A percentile compares a stretch with the other conserved stretches of the same genome.
Evolutionary conservation across 2,113 vertebrate species (phyloP).

Genomic region (Turnix velox): DNA sequence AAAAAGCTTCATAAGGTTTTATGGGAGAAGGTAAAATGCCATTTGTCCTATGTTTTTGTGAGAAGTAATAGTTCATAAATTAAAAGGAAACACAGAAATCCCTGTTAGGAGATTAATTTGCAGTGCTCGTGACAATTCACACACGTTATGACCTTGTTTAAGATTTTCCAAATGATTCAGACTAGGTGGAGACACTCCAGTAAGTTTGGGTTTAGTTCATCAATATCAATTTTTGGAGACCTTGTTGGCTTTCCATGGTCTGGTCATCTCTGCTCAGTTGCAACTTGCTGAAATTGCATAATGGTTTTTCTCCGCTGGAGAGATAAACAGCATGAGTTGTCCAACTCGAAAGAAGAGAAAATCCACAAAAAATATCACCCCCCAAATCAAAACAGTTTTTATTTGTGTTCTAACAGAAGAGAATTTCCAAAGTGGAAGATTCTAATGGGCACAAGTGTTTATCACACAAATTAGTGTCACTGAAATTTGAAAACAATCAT

Average conservation of each 20-base stretch:
- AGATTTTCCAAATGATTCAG: neutral
- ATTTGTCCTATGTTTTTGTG: neutral
- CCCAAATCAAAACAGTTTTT: neutral
- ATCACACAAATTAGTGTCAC: neutral
- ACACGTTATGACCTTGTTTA: neutral
- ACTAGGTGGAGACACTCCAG: neutral
- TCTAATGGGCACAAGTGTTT: neutral
- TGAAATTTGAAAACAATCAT: neutral
- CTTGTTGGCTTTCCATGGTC: neutral
- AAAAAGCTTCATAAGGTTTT: neutral
- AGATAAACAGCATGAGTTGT: neutral
- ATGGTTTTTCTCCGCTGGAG: neutral
- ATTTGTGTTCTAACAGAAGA: neutral
- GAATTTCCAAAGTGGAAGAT: neutral
- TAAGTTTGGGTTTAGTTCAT: neutral
- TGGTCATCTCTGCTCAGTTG: neutral
- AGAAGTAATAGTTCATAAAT: slow-evolving; percentile 21
- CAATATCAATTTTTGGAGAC: neutral
- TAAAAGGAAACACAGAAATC: neutral
- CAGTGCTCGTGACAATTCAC: neutral
- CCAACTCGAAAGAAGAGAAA: neutral
- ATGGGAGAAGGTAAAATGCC: neutral
- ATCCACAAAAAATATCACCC: neutral
- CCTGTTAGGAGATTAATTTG: neutral
- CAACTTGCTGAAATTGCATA: neutral